Evolutionary conservation across 2,113 vertebrate species (phyloP).

Genomic region (Piliocolobus tephrosceles): DNA sequence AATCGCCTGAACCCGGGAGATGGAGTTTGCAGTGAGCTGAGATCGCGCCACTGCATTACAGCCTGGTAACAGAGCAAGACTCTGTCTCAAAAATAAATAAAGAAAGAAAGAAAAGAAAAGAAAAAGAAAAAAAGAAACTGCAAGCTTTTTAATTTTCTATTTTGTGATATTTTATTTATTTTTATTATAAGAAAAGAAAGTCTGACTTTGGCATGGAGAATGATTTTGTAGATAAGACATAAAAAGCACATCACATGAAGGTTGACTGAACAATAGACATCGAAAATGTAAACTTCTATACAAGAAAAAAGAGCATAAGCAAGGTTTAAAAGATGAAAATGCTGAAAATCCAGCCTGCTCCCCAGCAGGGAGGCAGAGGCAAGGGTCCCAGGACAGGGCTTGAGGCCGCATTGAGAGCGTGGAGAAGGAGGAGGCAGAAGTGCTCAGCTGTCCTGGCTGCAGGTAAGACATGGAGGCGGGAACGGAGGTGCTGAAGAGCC

Average conservation of each 20-base stretch:
- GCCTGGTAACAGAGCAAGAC: too few relatives aligned
- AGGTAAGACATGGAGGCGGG: not conserved
- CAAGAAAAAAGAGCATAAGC: not conserved
- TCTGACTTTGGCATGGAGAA: not conserved
- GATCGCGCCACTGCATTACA: too few relatives aligned
- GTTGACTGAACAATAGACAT: too few relatives aligned
- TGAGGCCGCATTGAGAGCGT: not conserved
- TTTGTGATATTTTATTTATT: not conserved
- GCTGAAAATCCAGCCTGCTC: not conserved
- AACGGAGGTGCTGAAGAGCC: not conserved
- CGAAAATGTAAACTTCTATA: not conserved
- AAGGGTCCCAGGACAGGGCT: not conserved
- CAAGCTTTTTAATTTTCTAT: not conserved
- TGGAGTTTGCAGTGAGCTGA: too few relatives aligned
- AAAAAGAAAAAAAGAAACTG: not conserved
- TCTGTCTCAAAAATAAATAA: too few relatives aligned
- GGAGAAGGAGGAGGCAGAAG: not conserved
- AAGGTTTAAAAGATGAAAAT: not conserved
- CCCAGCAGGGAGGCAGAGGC: not conserved
- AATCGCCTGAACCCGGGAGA: too few relatives aligned
- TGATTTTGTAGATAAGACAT: not conserved
- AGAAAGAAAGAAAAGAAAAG: too few relatives aligned
- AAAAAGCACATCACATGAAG: not conserved
- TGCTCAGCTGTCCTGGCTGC: not conserved
- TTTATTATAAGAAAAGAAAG: not conserved